Conservation (phyloP, 2,797 vertebrate genomes). For the Spea hammondii region DNA sequence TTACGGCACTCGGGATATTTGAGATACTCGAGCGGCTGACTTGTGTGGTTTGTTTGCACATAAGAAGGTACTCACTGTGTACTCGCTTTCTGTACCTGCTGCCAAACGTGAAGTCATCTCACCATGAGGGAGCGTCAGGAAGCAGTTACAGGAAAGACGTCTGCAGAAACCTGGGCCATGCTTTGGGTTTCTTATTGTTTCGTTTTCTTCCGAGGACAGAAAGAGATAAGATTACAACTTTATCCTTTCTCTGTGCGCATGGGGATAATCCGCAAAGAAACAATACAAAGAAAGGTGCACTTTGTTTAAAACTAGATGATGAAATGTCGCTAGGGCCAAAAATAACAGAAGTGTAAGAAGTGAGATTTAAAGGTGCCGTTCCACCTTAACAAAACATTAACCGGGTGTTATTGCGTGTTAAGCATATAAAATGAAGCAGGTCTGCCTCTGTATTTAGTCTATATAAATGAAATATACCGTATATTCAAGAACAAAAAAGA, state of each 20-base stretch:
- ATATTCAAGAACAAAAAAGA: no score
- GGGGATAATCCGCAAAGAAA: slow-evolving; percentile 17
- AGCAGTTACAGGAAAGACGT: slow-evolving; percentile 13
- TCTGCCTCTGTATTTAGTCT: no score
- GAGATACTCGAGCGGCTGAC: slow-evolving; percentile 1
- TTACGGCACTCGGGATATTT: background rate
- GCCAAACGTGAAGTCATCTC: slow-evolving; percentile 36
- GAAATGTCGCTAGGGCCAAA: slow-evolving; percentile 32
- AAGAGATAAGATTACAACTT: slow-evolving; percentile 25
- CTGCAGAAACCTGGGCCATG: background rate
- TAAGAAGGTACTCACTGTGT: slow-evolving; percentile 9
- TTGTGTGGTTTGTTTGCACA: slow-evolving; percentile 28
- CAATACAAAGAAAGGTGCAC: slow-evolving; percentile 11
- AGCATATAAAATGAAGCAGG: no score
- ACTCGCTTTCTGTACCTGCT: background rate
- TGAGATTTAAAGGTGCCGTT: background rate
- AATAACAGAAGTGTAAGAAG: slow-evolving; percentile 11
- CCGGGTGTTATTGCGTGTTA: no score
- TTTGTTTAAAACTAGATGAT: slow-evolving; percentile 11
- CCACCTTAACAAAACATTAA: no score
- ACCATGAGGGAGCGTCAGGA: background rate
- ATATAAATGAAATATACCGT: no score
- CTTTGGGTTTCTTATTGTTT: slow-evolving; percentile 2
- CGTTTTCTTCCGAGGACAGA: background rate
- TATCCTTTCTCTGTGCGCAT: slow-evolving; percentile 20